Percentiles rank a stretch among this genome's conserved stretches.
Evolutionary conservation across 2,888 invertebrate genomes (phyloP).

Genomic region (Rhagonycha lutea): DNA sequence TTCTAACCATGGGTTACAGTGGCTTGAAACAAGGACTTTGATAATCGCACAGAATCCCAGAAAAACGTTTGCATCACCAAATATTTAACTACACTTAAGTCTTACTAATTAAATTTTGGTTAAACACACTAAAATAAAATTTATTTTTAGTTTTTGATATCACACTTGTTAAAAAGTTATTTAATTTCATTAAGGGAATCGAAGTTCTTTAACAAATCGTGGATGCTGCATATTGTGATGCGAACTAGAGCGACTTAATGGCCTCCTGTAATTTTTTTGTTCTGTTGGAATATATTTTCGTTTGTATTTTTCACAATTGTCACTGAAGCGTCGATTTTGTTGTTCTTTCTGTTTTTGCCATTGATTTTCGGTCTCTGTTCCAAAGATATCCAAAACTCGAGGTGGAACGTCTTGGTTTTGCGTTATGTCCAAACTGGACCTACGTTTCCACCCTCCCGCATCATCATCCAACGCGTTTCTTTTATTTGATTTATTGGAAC

Average conservation of each 20-base stretch:
- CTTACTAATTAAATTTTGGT: not conserved
- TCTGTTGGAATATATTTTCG: conserved; percentile 57
- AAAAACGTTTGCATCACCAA: not conserved
- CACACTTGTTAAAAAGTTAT: conserved; percentile 1
- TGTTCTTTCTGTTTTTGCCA: conserved; percentile 55
- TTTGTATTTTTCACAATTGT: conserved; percentile 43
- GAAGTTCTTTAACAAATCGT: conserved; percentile 66
- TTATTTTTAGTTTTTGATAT: not conserved
- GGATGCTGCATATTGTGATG: conserved; percentile 69
- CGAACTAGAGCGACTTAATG: conserved; percentile 58
- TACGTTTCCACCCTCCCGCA: conserved; percentile 67
- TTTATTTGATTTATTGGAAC: conserved; percentile 68
- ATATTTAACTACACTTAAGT: not conserved
- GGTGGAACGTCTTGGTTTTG: conserved; percentile 65
- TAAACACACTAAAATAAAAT: not conserved
- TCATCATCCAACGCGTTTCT: conserved; percentile 62
- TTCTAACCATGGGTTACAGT: not conserved
- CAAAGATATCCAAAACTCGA: conserved; percentile 70
- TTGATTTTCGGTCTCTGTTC: conserved; percentile 63
- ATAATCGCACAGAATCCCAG: not conserved
- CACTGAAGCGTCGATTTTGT: conserved; percentile 34
- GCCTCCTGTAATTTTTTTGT: conserved; percentile 52
- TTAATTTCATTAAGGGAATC: conserved; percentile 57
- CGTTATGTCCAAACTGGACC: conserved; percentile 61
- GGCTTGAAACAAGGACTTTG: not conserved